A percentile compares a stretch with the other conserved stretches of the same genome.
Conservation (phyloP, 1,140 invertebrate species). For the Aradophagus sp. region DNA sequence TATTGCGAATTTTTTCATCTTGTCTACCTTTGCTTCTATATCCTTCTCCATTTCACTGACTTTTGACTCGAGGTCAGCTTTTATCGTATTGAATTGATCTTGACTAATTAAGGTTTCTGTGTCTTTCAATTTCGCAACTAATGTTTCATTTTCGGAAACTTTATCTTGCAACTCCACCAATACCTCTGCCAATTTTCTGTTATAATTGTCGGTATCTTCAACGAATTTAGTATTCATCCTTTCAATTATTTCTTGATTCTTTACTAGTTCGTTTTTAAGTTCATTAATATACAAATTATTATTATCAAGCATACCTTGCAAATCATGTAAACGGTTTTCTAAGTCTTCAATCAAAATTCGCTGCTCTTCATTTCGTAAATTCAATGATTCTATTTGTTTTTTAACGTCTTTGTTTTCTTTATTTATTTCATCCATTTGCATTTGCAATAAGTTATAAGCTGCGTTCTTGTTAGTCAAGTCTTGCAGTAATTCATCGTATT, state of each 20-base stretch:
- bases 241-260: slow-evolving; percentile 73
- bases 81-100: slow-evolving; percentile 54
- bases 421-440: slow-evolving; percentile 62
- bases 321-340: slow-evolving; percentile 66
- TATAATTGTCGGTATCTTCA: slow-evolving; percentile 63
- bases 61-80: slow-evolving; percentile 12
- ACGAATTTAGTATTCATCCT: slow-evolving; percentile 65
- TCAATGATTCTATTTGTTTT: slow-evolving; percentile 56
- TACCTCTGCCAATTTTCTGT: slow-evolving; percentile 59
- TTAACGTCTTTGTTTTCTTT: slow-evolving; percentile 61
- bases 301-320: slow-evolving; percentile 61
- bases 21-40: slow-evolving; percentile 75
- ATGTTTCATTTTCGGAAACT: slow-evolving; percentile 53
- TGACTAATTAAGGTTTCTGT: slow-evolving; percentile 52
- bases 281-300: slow-evolving; percentile 65
- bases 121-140: slow-evolving; percentile 57
- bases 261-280: slow-evolving; percentile 71
- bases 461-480: slow-evolving; percentile 64
- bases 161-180: slow-evolving; percentile 60
- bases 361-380: slow-evolving; percentile 57
- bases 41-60: slow-evolving; percentile 64
- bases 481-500: slow-evolving; percentile 69
- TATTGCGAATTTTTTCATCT: slow-evolving; percentile 84
- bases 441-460: slow-evolving; percentile 65
- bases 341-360: slow-evolving; percentile 43